These are phyloP conservation scores for Apeira syringaria DNA, from an alignment of 2,888 invertebrate species.

Conservation along the genomic window DNA sequence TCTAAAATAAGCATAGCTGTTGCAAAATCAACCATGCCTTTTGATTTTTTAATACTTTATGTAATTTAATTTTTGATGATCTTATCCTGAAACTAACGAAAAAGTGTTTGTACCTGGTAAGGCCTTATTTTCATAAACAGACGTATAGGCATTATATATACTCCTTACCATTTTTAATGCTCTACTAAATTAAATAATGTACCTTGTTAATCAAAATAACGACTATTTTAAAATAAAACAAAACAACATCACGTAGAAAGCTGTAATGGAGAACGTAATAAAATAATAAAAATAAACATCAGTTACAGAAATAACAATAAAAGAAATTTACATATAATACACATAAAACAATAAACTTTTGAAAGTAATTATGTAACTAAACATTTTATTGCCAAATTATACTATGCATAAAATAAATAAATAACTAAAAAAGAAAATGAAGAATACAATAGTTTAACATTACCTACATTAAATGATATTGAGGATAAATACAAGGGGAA, in stretches of 20 bases:
- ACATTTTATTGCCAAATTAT: conserved; percentile 29
- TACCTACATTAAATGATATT: neutral
- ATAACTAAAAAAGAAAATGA: conserved; percentile 22
- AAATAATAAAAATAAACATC: conserved; percentile 31
- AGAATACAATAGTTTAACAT: conserved; percentile 1
- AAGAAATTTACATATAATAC: conserved; percentile 3
- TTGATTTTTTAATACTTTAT: too few relatives aligned
- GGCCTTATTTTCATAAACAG: too few relatives aligned
- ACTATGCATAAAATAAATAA: conserved; percentile 22
- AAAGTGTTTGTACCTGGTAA: too few relatives aligned
- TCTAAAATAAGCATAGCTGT: too few relatives aligned
- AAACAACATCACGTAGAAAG: conserved; percentile 40
- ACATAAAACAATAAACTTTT: conserved; percentile 4
- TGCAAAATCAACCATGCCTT: too few relatives aligned
- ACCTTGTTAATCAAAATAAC: too few relatives aligned
- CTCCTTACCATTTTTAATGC: too few relatives aligned
- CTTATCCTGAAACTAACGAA: too few relatives aligned
- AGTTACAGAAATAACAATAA: conserved; percentile 26
- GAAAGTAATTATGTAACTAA: conserved; percentile 13
- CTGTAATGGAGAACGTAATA: conserved; percentile 47
- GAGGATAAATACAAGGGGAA: neutral
- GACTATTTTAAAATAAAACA: conserved; percentile 56
- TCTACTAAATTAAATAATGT: too few relatives aligned
- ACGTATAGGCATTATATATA: too few relatives aligned
- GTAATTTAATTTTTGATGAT: too few relatives aligned